phyloP scores from a whole-genome alignment of 1,140 invertebrate species.

The Drosophila obscura region DNA sequence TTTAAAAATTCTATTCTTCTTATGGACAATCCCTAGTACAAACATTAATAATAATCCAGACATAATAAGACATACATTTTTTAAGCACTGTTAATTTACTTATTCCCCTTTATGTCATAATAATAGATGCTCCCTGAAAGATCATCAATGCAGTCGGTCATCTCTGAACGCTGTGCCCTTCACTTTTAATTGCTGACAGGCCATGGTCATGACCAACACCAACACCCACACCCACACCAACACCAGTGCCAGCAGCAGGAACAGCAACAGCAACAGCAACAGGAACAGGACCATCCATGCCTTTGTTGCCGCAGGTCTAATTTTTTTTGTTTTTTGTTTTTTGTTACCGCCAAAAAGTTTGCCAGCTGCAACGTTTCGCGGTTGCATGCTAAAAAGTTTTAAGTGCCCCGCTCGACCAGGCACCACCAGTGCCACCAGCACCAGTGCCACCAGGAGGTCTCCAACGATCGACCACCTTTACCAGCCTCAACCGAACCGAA shows the following conservation, averaged over 20 bases:
- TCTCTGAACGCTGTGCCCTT: not conserved
- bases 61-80: too few species aligned
- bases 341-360: conserved; percentile 54
- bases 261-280: conserved; percentile 11
- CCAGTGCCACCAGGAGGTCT: not conserved
- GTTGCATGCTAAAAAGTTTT: conserved; percentile 80
- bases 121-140: too few species aligned
- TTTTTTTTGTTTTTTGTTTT: conserved; percentile 5
- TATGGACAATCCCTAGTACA: too few species aligned
- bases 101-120: too few species aligned
- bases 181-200: conserved; percentile 65
- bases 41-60: too few species aligned
- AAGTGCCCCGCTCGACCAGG: conserved; percentile 69
- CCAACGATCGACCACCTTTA: conserved; percentile 18
- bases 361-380: conserved; percentile 65
- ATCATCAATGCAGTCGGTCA: too few species aligned
- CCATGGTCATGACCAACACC: conserved; percentile 45
- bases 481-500: not conserved
- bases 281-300: conserved; percentile 1
- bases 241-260: conserved; percentile 14
- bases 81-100: too few species aligned
- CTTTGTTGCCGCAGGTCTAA: not conserved
- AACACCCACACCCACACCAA: not conserved
- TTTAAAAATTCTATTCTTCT: too few species aligned
- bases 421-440: conserved; percentile 7